These are phyloP conservation scores for Heliconius melpomene DNA, from an alignment of 1,140 invertebrate genomes.

Conservation along the genomic window DNA sequence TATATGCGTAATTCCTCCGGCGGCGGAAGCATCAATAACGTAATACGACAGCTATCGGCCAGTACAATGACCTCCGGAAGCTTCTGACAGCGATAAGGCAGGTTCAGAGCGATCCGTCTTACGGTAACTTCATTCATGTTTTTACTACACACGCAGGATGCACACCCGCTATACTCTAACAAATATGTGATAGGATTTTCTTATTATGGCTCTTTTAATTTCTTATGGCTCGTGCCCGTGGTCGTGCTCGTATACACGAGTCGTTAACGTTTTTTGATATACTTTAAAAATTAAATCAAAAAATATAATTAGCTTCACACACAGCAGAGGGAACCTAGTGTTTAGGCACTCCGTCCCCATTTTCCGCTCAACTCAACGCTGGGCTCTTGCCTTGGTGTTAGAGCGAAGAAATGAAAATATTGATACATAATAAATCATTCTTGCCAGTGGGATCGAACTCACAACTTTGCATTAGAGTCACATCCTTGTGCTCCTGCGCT, in stretches of 20 bases:
- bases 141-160: constrained; percentile 52
- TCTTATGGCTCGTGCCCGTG: background rate
- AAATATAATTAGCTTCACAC: background rate
- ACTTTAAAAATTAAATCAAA: constrained; percentile 28
- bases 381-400: too few relatives aligned
- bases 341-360: too few relatives aligned
- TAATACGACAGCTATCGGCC: constrained; percentile 37
- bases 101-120: constrained; percentile 48
- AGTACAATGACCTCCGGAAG: constrained; percentile 50
- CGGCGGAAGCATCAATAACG: constrained; percentile 39
- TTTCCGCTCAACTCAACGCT: too few relatives aligned
- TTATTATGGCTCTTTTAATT: constrained; percentile 11
- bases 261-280: background rate
- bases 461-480: too few relatives aligned
- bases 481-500: too few relatives aligned
- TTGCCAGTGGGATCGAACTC: too few relatives aligned
- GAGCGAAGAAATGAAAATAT: too few relatives aligned
- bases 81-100: constrained; percentile 50
- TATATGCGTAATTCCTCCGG: background rate
- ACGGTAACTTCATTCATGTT: constrained; percentile 53
- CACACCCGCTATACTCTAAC: constrained; percentile 51
- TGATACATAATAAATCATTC: too few relatives aligned
- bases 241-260: background rate
- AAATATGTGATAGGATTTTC: constrained; percentile 41
- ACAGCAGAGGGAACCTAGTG: too few relatives aligned